A percentile compares a stretch with the other conserved stretches of the same genome.
Evolutionary conservation across 2,113 vertebrate species (phyloP).

Genomic region (Cyprinodon tularosa): DNA sequence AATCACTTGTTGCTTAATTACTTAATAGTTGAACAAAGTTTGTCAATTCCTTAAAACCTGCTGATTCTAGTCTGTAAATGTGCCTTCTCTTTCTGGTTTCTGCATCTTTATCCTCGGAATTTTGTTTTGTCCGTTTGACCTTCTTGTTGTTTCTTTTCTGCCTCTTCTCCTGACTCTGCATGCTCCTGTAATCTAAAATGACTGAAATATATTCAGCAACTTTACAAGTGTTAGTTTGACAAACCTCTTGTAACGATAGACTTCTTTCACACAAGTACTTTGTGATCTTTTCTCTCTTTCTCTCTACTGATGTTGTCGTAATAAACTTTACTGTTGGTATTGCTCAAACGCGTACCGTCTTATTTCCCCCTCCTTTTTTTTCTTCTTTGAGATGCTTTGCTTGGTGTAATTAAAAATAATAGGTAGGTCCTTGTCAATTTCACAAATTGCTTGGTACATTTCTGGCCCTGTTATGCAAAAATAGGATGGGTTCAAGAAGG

Average conservation of each 20-base stretch:
- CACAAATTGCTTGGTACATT: conserved; percentile 79
- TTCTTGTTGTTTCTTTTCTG: conserved; percentile 66
- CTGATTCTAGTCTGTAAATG: conserved; percentile 92
- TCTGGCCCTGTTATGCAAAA: conserved; percentile 46
- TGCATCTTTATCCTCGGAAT: conserved; percentile 73
- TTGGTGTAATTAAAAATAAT: conserved; percentile 39
- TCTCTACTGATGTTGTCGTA: conserved; percentile 93
- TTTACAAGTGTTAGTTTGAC: conserved; percentile 82
- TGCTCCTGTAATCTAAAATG: conserved; percentile 81
- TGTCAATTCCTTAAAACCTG: conserved; percentile 77
- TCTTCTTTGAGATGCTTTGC: conserved; percentile 50
- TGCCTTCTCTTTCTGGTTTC: conserved; percentile 92
- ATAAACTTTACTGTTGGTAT: conserved; percentile 98
- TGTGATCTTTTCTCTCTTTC: conserved; percentile 85
- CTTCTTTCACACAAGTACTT: conserved; percentile 84
- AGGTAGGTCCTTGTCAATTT: conserved; percentile 83
- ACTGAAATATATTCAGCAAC: conserved; percentile 61
- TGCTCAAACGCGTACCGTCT: conserved; percentile 92
- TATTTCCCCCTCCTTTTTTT: conserved; percentile 74
- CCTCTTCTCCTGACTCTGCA: conserved; percentile 76
- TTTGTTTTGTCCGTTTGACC: conserved; percentile 65
- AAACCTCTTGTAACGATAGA: conserved; percentile 89
- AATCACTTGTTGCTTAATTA: conserved; percentile 70
- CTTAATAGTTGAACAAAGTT: conserved; percentile 62
- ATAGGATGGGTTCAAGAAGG: conserved; percentile 37